Conservation (phyloP, 2,888 invertebrate genomes). For the Cancer borealis region DNA sequence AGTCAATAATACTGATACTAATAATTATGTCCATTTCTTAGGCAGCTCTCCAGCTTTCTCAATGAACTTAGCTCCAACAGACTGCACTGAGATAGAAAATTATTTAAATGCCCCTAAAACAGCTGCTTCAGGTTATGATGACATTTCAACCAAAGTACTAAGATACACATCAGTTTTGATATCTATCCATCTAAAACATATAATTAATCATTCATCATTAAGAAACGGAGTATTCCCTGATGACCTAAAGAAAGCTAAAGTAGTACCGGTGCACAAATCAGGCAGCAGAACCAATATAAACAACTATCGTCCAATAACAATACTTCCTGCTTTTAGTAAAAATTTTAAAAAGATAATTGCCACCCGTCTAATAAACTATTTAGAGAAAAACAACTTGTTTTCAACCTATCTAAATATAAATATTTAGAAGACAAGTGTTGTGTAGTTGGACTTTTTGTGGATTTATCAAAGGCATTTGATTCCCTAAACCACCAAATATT, state of each 20-base stretch:
- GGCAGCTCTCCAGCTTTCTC: background rate
- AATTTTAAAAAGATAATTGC: background rate
- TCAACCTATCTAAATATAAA: background rate
- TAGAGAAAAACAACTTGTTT: background rate
- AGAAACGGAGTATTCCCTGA: background rate
- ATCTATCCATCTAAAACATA: background rate
- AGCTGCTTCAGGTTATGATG: background rate
- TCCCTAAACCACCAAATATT: conserved; percentile 2
- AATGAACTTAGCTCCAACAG: background rate
- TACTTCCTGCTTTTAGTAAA: background rate
- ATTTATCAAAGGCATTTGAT: conserved; percentile 22
- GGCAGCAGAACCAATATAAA: background rate
- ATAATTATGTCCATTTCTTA: background rate
- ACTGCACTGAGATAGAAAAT: background rate
- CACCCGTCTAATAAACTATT: background rate
- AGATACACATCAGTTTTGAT: background rate
- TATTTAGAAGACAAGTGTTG: background rate
- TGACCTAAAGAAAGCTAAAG: background rate
- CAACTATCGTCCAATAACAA: background rate
- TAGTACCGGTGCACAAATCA: background rate
- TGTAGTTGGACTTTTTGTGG: background rate
- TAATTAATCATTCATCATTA: background rate
- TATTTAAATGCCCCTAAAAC: background rate
- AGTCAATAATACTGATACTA: background rate
- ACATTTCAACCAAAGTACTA: background rate